Evolutionary conservation across 2,797 vertebrate species (phyloP).

Genomic region (Acanthis flammea): DNA sequence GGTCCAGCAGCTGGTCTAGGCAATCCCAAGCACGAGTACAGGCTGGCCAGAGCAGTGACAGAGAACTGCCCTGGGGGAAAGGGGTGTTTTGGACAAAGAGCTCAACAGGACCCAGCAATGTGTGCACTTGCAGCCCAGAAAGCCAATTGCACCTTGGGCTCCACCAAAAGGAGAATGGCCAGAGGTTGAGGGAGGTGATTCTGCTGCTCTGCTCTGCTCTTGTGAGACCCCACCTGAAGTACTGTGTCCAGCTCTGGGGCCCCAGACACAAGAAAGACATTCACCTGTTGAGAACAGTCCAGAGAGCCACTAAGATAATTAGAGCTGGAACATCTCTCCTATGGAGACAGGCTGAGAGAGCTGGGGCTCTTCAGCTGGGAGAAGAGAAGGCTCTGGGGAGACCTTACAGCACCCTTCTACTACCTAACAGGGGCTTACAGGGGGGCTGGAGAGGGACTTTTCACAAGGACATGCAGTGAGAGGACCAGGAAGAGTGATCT

Average conservation of each 20-base stretch:
- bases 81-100: neutral
- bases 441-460: neutral
- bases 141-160: no score
- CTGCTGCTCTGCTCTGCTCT: neutral
- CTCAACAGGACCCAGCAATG: neutral
- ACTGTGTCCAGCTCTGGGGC: neutral
- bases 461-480: neutral
- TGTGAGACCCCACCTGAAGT: neutral
- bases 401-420: neutral
- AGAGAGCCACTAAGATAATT: neutral
- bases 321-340: neutral
- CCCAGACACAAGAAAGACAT: neutral
- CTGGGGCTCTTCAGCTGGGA: neutral
- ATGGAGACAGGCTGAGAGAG: neutral
- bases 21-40: neutral
- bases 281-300: neutral
- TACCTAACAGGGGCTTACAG: neutral
- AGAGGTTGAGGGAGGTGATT: neutral
- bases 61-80: neutral
- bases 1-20: neutral
- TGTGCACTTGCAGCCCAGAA: neutral
- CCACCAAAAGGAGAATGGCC: neutral
- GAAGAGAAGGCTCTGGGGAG: neutral
- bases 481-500: neutral
- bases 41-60: neutral